Conservation (phyloP, 2,888 invertebrate genomes). For the Hofmannophila pseudospretella region DNA sequence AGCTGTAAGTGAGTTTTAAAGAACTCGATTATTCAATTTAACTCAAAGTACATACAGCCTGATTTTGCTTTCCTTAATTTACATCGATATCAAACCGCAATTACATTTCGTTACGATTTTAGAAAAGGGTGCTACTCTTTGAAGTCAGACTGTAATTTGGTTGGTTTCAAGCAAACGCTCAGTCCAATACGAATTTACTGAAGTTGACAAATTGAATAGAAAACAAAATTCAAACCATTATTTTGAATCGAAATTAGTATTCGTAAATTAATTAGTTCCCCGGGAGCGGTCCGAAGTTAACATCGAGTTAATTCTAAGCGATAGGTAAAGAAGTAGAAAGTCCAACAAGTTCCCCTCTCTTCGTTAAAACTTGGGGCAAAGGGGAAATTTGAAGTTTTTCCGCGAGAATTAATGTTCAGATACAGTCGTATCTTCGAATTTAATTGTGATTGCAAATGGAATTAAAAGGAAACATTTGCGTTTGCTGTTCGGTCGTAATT, state of each 20-base stretch:
- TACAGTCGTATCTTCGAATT: conserved; percentile 6
- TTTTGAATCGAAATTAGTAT: conserved; percentile 4
- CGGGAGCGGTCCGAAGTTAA: conserved; percentile 1
- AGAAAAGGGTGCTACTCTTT: too few relatives aligned
- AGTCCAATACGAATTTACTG: too few relatives aligned
- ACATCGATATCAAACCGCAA: too few relatives aligned
- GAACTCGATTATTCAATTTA: too few relatives aligned
- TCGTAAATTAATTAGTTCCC: conserved; percentile 10
- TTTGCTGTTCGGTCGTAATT: too few relatives aligned
- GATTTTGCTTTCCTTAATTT: too few relatives aligned
- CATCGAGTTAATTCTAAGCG: conserved; percentile 5
- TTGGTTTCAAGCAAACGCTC: too few relatives aligned
- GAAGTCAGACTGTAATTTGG: too few relatives aligned
- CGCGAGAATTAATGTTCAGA: conserved; percentile 28
- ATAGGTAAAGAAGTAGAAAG: conserved; percentile 11
- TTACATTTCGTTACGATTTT: too few relatives aligned
- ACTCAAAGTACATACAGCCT: too few relatives aligned
- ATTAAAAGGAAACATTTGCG: conserved; percentile 4
- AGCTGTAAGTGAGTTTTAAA: too few relatives aligned
- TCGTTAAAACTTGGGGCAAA: conserved; percentile 23
- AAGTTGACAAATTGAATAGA: too few relatives aligned
- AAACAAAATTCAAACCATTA: background rate
- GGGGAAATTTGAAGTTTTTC: conserved; percentile 26
- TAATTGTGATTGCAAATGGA: background rate
- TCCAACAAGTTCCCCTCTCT: conserved; percentile 11